Base-by-base conservation (phyloP, 1,140 invertebrate species). In the Drosophila elegans region DNA sequence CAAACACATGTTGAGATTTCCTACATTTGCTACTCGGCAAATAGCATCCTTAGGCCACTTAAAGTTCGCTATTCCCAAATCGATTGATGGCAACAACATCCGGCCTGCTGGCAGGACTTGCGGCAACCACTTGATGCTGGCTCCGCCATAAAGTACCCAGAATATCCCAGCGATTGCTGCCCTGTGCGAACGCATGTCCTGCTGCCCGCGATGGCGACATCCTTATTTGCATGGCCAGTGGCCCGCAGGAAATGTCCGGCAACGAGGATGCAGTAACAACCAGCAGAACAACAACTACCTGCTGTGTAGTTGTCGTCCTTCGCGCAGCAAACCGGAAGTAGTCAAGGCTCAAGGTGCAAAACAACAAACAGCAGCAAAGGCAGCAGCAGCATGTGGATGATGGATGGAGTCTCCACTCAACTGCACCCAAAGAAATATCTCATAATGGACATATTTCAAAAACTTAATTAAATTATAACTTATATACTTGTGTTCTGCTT, bases 291-390 rank as follows among this genome's bases (percentile, higher is more conserved):
- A 56, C 53, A 81, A 86, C 82, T 78, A 85, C 79, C 82, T 85
- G 82, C 82, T 78, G 61, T 64, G 64, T 49, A 60, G 62, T 66
- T 55, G 82, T 78, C 81, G 82, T 86, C 83, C 82, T 86, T 86
- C 82, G 83, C 83, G 74, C 78, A 77, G 36, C 54, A 78, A 86
- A 86, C 82, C 82, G 82, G 82, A 86, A 86, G 83, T 86, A 82
- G 82, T 76, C 82, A 86, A 88, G 82, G 82, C 82, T 89, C 82
- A 89, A 89, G 82, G 82, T 86, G 82, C 82, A 88, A 86, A 74
- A 71, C 79, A 86, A 78, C 61, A 57, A 61, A 49, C 56, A 63
- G 60, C 60, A 51, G 68, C 49, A 27, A 34, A 32, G 42, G 36
- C 32, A 36, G 34, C 66, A 68, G 66, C 45, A 63, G 71, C 81